Conservation (phyloP, 2,113 vertebrate genomes). For the Gambusia affinis region DNA sequence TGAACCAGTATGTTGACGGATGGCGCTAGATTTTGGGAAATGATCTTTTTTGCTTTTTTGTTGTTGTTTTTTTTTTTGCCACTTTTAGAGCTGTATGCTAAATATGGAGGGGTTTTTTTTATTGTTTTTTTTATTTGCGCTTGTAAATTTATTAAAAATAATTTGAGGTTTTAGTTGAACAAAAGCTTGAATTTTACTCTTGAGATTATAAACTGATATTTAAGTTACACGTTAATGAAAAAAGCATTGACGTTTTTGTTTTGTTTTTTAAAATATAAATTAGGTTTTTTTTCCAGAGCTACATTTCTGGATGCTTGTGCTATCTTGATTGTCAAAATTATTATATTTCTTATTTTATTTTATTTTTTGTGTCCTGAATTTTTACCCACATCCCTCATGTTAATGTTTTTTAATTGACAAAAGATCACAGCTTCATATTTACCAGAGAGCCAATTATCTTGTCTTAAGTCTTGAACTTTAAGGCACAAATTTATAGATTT, state of each 20-base stretch:
- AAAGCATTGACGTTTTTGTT: neutral
- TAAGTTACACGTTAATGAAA: neutral
- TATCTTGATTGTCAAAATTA: neutral
- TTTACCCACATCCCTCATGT: neutral
- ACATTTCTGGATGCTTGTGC: neutral
- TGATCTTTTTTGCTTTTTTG: slow-evolving; percentile 6
- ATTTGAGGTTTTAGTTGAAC: neutral
- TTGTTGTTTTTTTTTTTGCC: neutral
- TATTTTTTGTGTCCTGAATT: neutral
- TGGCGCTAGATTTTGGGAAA: slow-evolving; percentile 9
- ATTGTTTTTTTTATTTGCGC: neutral
- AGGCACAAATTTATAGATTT: neutral
- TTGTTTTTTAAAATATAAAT: neutral
- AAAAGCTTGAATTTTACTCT: neutral
- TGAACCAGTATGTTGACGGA: slow-evolving; percentile 4
- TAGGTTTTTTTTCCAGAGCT: neutral
- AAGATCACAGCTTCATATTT: slow-evolving; percentile 7
- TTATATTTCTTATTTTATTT: neutral
- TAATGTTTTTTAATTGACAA: neutral
- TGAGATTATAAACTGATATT: neutral
- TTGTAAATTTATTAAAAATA: neutral
- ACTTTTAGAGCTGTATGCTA: neutral
- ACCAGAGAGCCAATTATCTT: neutral
- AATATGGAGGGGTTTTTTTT: slow-evolving; percentile 17
- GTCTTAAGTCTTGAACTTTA: neutral